Base-by-base conservation (phyloP, 2,888 invertebrate genomes). In the Drymonia ruficornis region DNA sequence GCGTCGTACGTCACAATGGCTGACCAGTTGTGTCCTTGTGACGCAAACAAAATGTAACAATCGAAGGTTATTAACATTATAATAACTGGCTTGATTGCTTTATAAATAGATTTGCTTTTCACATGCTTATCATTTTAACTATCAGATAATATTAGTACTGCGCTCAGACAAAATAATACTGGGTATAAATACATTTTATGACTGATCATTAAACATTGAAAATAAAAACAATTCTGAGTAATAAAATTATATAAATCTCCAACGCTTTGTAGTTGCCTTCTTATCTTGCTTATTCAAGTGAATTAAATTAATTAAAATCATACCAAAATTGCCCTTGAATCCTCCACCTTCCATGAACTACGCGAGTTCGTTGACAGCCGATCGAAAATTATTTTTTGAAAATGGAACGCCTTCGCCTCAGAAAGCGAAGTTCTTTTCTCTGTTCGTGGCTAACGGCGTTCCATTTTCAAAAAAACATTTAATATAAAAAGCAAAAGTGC, bases 1-100 rank as follows among this genome's bases (percentile, higher is more conserved):
- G 49, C 5, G 29, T 12, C 12, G 15, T 56, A 62, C 71, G 55
- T 62, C 68, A 70, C 58, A 70, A 70, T 61, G 54, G 52, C 53
- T 36, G 48, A 49, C 53, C 47, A 19, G 34, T 36, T 31, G 49
- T 57, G 60, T 63, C 62, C 55, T 63, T 66, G 64, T 62, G 62
- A 70, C 61, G 68, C 57, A 42, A 59, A 18, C 51, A 56, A 65
- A 59, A 57, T 59, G 56, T 55, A 49, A 53, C 52, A 53, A 59
- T 43, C 40, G 60, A 69, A 70, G 56, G 67, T 53, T 58, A 59
- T 66, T 57, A 49, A 55, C 53, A 59, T 61, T 3, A 52, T 49
- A 52, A 50, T 55, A 55, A 49, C 23, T 60, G 55, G 52, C 45
- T 40, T 57, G 42, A 54, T 52, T 60, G 50, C 40, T 52, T 48